Evolutionary conservation across 2,797 vertebrate species (phyloP).

Genomic region (Nasua narica): DNA sequence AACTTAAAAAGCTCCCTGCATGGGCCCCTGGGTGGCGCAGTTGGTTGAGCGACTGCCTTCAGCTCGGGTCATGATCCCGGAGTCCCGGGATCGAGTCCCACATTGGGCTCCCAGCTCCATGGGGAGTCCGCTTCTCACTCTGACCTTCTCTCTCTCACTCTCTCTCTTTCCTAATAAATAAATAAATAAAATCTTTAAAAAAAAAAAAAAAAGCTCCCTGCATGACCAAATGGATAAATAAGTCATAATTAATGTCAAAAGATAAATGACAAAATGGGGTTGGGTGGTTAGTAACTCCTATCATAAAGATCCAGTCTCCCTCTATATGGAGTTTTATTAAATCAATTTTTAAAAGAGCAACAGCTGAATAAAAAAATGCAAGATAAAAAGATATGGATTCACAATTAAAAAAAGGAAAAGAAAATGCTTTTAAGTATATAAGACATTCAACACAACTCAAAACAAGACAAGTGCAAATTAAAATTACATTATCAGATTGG

Average conservation of each 20-base stretch:
- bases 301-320: not conserved
- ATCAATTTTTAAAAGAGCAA: conserved; percentile 15
- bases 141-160: too few species aligned
- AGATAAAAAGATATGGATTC: not conserved
- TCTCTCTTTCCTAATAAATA: too few species aligned
- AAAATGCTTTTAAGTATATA: not conserved
- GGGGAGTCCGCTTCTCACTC: too few species aligned
- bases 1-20: not conserved
- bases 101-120: too few species aligned
- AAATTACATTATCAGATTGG: not conserved
- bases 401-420: not conserved
- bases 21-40: too few species aligned
- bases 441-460: not conserved
- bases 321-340: not conserved
- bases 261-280: not conserved
- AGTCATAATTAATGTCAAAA: not conserved
- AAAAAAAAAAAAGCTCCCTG: too few species aligned
- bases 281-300: not conserved
- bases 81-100: too few species aligned
- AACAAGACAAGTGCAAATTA: conserved; percentile 21
- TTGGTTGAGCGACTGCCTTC: too few species aligned
- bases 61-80: too few species aligned
- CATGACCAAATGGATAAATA: not conserved
- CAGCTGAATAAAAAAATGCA: not conserved
- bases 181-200: too few species aligned